Conservation (phyloP, 2,888 invertebrate species). For the Chrysolina americana region DNA sequence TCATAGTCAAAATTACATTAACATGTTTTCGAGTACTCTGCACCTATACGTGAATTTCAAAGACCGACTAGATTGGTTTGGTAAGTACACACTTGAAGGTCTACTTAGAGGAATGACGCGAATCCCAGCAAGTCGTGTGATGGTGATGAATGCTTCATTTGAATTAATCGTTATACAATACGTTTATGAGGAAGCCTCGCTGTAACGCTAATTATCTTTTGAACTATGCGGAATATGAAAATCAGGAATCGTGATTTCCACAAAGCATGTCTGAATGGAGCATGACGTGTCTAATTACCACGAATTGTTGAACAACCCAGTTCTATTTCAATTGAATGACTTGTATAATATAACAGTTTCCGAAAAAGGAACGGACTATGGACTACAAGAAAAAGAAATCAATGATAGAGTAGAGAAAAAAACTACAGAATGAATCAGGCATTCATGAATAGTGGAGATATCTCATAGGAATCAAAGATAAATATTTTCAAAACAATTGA, state of each 20-base stretch:
- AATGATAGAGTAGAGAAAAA: no score
- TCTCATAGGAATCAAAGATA: no score
- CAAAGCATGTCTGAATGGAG: not conserved
- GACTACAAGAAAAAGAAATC: no score
- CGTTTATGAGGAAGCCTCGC: not conserved
- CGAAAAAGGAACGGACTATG: no score
- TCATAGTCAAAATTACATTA: not conserved
- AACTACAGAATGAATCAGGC: no score
- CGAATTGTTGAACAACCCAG: not conserved
- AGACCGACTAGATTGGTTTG: not conserved
- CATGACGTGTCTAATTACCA: not conserved
- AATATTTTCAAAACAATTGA: no score
- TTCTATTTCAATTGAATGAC: no score
- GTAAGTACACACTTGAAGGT: not conserved
- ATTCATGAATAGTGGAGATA: no score
- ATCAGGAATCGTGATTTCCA: not conserved
- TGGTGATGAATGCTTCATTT: conserved; percentile 3
- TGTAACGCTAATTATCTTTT: conserved; percentile 3
- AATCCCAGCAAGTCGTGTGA: conserved; percentile 1
- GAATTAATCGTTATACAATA: conserved; percentile 6
- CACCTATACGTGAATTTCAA: not conserved
- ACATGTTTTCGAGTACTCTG: conserved; percentile 7
- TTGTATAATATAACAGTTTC: no score
- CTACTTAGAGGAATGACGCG: not conserved
- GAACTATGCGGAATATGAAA: not conserved